Base-by-base conservation (phyloP, 2,888 invertebrate genomes). In the Ecliptopera silaceata region DNA sequence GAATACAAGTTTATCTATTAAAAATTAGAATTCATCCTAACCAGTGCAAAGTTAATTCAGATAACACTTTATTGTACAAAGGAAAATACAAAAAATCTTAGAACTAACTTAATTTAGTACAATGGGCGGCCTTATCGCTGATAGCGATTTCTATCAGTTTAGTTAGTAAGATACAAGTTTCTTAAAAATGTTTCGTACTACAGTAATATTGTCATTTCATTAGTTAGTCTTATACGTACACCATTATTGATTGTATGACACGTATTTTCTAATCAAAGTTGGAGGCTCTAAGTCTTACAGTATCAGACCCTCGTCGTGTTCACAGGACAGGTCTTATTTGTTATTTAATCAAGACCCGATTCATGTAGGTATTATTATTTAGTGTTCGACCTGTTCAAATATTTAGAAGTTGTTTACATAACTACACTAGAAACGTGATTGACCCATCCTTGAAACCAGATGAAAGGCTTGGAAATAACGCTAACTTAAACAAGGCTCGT, bases 281-380 rank as follows among this genome's bases (percentile, higher is more conserved):
- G 18, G 36, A 6, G 12, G 36, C 15, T 32, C 32, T n/a, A 32
- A 34, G 34, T 34, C 34, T 13, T 4, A 34, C 34, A 34, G 4
- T 12, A 15, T 36, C 13, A 3, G 17, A 39, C 39, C 31, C 26
- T 29, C 12, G 12, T 48, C 48, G 39, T 39, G n/a, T 15, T 36
- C 13, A 36, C 15, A 10, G 10, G 13, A 3, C 17, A 47, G 36
- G 26, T 29, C 29, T n/a, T 43, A 42, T 47, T 39, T 48, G 47
- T 64, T 64, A 62, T 66, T 59, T 53, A 61, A 64, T 64, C 58
- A 61, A 60, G 60, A 41, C 53, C 56, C 54, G 54, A 64, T 59
- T 66, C 64, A 64, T 56, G 17, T 50, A 26, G 26, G 26, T 26
- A 39, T 29, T 10, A 52, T 26, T 45, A 41, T 39, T 22, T 36